A percentile compares a stretch with the other conserved stretches of the same genome.
Evolutionary conservation across 2,888 invertebrate species (phyloP).

Genomic region (Tinea semifulvella): DNA sequence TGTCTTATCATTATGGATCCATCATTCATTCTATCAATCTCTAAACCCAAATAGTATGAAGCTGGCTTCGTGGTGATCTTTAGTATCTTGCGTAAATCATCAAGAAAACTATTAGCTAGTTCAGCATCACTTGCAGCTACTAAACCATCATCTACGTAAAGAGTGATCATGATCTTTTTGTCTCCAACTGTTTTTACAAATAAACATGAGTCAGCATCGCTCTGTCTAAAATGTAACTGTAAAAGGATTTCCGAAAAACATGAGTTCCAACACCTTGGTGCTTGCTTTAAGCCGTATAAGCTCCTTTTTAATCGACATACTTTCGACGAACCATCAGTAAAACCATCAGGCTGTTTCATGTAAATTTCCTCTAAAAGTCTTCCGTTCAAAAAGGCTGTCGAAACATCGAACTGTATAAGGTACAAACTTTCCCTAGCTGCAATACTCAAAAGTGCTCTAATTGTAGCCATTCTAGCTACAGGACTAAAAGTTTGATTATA

Average conservation of each 20-base stretch:
- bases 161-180: constrained; percentile 10
- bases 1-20: constrained; percentile 6
- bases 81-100: background rate
- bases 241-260: constrained; percentile 1
- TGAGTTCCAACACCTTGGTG: constrained; percentile 9
- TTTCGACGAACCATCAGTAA: constrained; percentile 2
- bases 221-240: background rate
- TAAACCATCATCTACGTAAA: constrained; percentile 15
- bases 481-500: no score
- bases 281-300: constrained; percentile 14
- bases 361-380: no score
- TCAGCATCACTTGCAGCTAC: constrained; percentile 13
- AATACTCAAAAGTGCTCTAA: no score
- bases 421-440: no score
- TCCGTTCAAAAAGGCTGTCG: no score
- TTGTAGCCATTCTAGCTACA: no score
- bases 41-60: constrained; percentile 12
- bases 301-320: constrained; percentile 5
- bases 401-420: no score
- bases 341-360: no score
- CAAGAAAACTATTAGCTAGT: constrained; percentile 5
- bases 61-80: constrained; percentile 8
- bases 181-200: background rate
- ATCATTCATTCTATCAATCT: constrained; percentile 6
- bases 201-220: constrained; percentile 12